A percentile compares a stretch with the other conserved stretches of the same genome.
These are phyloP conservation scores for Harpegnathos saltator DNA, from an alignment of 1,140 invertebrate genomes.

Conservation along the genomic window DNA sequence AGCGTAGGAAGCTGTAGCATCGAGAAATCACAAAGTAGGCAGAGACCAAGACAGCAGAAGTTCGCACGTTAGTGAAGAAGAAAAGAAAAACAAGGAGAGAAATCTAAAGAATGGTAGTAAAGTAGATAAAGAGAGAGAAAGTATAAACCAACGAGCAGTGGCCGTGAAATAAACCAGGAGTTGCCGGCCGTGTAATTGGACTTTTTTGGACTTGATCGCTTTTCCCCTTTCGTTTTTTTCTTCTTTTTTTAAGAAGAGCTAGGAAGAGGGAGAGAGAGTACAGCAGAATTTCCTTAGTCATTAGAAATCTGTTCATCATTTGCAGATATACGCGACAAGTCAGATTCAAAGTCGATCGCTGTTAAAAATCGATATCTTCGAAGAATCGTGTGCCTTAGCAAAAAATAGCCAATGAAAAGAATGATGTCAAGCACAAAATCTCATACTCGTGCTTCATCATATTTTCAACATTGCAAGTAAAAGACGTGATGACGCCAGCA, in stretches of 20 bases:
- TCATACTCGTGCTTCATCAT: background rate
- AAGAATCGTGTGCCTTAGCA: background rate
- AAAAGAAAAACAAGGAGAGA: conserved; percentile 39
- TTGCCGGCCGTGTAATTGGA: conserved; percentile 86
- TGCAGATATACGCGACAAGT: background rate
- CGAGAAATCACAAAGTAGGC: conserved; percentile 61
- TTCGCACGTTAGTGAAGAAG: conserved; percentile 42
- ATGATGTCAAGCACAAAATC: background rate
- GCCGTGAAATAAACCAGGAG: conserved; percentile 85
- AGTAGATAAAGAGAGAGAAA: conserved; percentile 38
- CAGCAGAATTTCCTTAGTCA: conserved; percentile 74
- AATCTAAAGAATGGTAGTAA: conserved; percentile 44
- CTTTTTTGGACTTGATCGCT: conserved; percentile 79
- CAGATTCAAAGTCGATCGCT: background rate
- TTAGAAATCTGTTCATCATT: background rate
- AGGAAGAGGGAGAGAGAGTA: no score
- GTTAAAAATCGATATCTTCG: background rate
- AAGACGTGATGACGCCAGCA: conserved; percentile 22
- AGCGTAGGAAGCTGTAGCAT: conserved; percentile 41
- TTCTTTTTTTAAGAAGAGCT: conserved; percentile 63
- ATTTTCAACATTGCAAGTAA: conserved; percentile 14
- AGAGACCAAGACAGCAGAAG: conserved; percentile 58
- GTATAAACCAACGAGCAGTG: conserved; percentile 78
- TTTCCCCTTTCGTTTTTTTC: conserved; percentile 60
- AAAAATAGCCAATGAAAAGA: background rate